phyloP scores from a whole-genome alignment of 2,113 vertebrate genomes.

The Macheiramphus alcinus region DNA sequence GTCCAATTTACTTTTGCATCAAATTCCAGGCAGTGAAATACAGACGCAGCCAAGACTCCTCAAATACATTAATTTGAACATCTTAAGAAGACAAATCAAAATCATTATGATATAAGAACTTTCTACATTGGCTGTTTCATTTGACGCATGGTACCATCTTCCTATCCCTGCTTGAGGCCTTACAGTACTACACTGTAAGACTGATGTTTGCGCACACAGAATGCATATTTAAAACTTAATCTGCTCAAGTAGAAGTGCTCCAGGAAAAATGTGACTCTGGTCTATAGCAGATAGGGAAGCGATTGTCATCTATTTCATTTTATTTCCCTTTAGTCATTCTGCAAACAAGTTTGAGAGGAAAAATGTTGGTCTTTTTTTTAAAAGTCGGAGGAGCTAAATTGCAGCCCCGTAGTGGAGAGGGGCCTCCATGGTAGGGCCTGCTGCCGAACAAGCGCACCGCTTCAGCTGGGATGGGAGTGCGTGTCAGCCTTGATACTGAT shows the following conservation, averaged over 20 bases:
- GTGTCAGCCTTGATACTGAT: background rate
- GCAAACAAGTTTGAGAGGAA: background rate
- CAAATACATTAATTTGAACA: background rate
- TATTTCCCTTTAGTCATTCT: background rate
- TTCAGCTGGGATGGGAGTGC: background rate
- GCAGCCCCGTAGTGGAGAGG: background rate
- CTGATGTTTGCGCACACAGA: background rate
- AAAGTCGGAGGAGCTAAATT: background rate
- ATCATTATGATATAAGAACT: background rate
- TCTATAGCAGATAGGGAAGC: background rate
- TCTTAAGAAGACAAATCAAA: background rate
- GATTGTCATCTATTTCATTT: background rate
- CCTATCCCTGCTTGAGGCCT: background rate
- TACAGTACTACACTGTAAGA: background rate
- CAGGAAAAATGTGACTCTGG: background rate
- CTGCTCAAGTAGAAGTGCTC: background rate
- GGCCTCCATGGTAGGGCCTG: background rate
- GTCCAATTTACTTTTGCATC: background rate
- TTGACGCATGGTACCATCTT: background rate
- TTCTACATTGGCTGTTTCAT: background rate
- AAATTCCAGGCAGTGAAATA: background rate
- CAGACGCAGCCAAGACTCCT: background rate
- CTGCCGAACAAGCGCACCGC: fast-evolving
- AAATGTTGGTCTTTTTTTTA: background rate
- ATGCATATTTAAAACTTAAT: background rate